These are phyloP conservation scores for Dryas iulia DNA, from an alignment of 1,140 invertebrate genomes.

Conservation along the genomic window DNA sequence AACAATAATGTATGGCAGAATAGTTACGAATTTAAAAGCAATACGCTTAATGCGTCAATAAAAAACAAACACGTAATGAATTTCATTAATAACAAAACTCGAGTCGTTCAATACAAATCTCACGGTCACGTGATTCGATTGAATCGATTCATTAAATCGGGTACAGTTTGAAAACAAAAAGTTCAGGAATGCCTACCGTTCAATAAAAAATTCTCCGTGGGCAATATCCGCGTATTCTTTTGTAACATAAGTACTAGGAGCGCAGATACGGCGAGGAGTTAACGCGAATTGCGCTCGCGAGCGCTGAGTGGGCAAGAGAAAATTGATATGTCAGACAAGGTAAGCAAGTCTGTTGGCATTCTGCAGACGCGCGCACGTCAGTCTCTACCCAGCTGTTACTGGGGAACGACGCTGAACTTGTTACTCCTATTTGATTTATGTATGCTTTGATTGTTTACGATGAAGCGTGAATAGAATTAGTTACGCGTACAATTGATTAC, in stretches of 20 bases:
- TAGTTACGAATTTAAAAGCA: too few relatives aligned
- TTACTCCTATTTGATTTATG: conserved; percentile 5
- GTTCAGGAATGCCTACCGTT: neutral
- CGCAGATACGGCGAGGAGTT: conserved; percentile 45
- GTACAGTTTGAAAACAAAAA: neutral
- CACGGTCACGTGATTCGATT: conserved; percentile 2
- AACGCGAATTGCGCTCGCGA: conserved; percentile 33
- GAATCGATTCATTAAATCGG: conserved; percentile 2
- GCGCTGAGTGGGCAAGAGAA: conserved; percentile 52
- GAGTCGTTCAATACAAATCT: neutral
- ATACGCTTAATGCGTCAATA: neutral
- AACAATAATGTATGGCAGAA: too few relatives aligned
- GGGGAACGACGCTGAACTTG: conserved; percentile 20
- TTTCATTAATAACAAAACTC: neutral
- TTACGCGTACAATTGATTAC: conserved; percentile 5
- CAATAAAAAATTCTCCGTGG: conserved; percentile 1
- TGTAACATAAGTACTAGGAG: conserved; percentile 73
- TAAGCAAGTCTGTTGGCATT: conserved; percentile 50
- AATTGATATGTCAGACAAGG: conserved; percentile 68
- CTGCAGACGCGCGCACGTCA: conserved; percentile 33
- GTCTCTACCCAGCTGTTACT: conserved; percentile 37
- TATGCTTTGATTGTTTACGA: conserved; percentile 7
- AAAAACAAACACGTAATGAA: neutral
- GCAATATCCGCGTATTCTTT: conserved; percentile 71
- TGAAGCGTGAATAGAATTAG: conserved; percentile 9